Evolutionary conservation across 2,113 vertebrate genomes (phyloP).

Genomic region (Tapirus terrestris): DNA sequence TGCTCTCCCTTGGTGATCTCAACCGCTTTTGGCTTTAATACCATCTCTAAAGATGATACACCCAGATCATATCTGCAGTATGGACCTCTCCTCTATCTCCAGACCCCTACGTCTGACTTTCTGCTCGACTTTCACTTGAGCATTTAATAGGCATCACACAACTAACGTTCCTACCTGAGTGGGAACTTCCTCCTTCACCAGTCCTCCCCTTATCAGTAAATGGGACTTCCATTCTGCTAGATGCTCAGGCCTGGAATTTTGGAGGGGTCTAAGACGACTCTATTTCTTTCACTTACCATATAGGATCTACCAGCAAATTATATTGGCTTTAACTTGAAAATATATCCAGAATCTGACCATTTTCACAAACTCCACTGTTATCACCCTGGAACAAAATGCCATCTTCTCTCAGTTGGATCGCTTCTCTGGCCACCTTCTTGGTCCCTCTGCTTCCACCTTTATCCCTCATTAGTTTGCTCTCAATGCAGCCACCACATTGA

Average conservation of each 20-base stretch:
- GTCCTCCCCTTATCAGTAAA: not conserved
- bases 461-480: not conserved
- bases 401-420: not conserved
- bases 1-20: not conserved
- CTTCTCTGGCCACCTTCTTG: not conserved
- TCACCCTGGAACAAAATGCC: not conserved
- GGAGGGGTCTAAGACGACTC: not conserved
- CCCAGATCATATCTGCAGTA: not conserved
- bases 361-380: not conserved
- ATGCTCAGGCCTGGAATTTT: not conserved
- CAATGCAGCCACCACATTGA: not conserved
- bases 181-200: not conserved
- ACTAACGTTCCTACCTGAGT: not conserved
- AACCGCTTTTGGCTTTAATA: not conserved
- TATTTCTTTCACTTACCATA: not conserved
- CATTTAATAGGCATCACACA: not conserved
- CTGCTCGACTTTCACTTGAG: not conserved
- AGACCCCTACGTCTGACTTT: not conserved
- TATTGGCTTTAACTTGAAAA: not conserved
- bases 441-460: not conserved
- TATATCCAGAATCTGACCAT: not conserved
- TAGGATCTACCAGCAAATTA: not conserved
- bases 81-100: not conserved
- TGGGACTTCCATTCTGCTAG: not conserved
- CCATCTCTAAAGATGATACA: not conserved